Evolutionary conservation across 2,113 vertebrate species (phyloP).

Genomic region (Siniperca chuatsi): DNA sequence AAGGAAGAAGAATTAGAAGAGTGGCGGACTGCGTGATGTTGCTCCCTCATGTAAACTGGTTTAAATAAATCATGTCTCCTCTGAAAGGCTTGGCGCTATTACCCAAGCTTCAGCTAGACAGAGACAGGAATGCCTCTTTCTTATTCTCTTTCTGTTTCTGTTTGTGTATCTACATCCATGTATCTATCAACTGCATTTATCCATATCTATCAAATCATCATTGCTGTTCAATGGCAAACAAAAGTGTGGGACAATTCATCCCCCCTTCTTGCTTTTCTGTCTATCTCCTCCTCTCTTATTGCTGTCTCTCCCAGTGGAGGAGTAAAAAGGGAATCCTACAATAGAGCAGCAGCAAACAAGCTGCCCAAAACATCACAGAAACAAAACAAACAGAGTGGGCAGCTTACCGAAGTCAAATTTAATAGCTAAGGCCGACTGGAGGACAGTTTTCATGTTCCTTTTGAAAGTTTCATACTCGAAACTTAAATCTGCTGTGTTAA

Average conservation of each 20-base stretch:
- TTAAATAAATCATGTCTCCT: slow-evolving; percentile 74
- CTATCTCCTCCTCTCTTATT: neutral
- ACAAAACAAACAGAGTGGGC: slow-evolving; percentile 16
- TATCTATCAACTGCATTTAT: slow-evolving; percentile 8
- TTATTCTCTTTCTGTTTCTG: neutral
- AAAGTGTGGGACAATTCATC: neutral
- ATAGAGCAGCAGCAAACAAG: slow-evolving; percentile 11
- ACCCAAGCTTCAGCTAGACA: slow-evolving; percentile 27
- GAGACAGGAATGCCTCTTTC: neutral
- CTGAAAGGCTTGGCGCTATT: slow-evolving; percentile 60
- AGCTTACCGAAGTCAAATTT: slow-evolving; percentile 21
- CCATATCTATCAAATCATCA: slow-evolving; percentile 4
- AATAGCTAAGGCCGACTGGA: slow-evolving; percentile 19
- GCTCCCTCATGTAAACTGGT: slow-evolving; percentile 63
- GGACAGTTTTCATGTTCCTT: slow-evolving; percentile 48
- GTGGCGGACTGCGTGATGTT: slow-evolving; percentile 50
- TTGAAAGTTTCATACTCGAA: slow-evolving; percentile 53
- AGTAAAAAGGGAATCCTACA: slow-evolving; percentile 15
- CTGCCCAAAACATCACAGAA: slow-evolving; percentile 28
- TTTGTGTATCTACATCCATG: neutral
- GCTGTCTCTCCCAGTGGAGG: slow-evolving; percentile 8
- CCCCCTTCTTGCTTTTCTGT: neutral
- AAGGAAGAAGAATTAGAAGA: slow-evolving; percentile 40
- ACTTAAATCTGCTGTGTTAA: slow-evolving; percentile 29
- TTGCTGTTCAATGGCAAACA: neutral